phyloP scores from a whole-genome alignment of 2,888 invertebrate genomes.

The Phengaris arion region DNA sequence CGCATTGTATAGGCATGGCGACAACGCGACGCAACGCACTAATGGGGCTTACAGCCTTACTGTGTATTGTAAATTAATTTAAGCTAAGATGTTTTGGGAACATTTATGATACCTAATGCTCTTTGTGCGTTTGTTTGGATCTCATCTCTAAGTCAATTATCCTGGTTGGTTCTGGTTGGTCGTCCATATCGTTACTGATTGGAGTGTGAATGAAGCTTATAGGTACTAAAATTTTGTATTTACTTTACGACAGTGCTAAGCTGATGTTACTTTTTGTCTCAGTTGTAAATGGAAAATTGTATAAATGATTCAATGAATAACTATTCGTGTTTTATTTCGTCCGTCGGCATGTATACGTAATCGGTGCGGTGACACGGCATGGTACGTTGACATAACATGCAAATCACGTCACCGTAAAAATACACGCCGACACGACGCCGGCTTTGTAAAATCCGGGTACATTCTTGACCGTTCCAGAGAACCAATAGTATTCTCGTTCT shows the following conservation, averaged over 20 bases:
- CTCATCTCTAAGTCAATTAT: conserved; percentile 24
- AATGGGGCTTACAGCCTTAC: not conserved
- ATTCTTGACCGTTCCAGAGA: too few relatives aligned
- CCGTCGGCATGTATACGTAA: not conserved
- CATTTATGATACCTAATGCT: conserved; percentile 7
- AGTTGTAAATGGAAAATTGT: conserved; percentile 49
- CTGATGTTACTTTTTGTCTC: conserved; percentile 61
- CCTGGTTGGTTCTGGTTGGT: not conserved
- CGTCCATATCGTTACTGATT: conserved; percentile 22
- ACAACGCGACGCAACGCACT: not conserved
- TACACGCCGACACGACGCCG: too few relatives aligned
- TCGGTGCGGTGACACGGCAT: too few relatives aligned
- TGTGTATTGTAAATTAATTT: not conserved
- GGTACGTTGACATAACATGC: too few relatives aligned
- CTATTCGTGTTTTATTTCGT: conserved; percentile 50
- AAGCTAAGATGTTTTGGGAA: not conserved
- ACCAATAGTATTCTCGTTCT: too few relatives aligned
- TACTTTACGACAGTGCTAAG: conserved; percentile 63
- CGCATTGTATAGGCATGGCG: too few relatives aligned
- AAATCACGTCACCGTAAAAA: too few relatives aligned
- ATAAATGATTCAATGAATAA: conserved; percentile 65
- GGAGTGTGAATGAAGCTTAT: conserved; percentile 39
- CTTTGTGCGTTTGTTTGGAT: conserved; percentile 12
- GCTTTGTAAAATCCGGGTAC: too few relatives aligned
- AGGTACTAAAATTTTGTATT: conserved; percentile 51